Evolutionary conservation across 2,888 invertebrate species (phyloP).

Genomic region (Thera britannica): DNA sequence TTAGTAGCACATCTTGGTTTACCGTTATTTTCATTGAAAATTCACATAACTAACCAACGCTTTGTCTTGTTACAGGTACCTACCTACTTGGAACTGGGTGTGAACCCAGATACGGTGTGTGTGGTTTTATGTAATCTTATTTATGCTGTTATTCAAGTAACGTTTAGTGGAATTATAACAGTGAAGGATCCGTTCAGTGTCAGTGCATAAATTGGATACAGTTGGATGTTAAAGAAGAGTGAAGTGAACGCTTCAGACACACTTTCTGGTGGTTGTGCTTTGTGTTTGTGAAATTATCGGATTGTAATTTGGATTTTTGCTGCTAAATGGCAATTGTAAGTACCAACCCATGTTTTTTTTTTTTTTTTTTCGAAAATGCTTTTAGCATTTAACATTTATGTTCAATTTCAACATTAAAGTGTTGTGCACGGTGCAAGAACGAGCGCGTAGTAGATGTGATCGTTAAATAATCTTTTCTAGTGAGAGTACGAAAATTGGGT

Average conservation of each 20-base stretch:
- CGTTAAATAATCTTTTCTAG: slow-evolving; percentile 32
- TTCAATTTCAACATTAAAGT: neutral
- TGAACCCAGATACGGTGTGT: slow-evolving; percentile 80
- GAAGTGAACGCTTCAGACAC: slow-evolving; percentile 62
- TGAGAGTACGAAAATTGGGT: slow-evolving; percentile 44
- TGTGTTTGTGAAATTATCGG: slow-evolving; percentile 72
- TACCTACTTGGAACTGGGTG: slow-evolving; percentile 81
- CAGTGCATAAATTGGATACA: slow-evolving; percentile 59
- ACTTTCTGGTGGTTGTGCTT: slow-evolving; percentile 63
- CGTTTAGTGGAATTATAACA: slow-evolving; percentile 57
- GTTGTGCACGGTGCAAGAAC: neutral
- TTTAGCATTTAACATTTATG: no score
- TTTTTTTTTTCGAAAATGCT: neutral
- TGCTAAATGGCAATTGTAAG: slow-evolving; percentile 75
- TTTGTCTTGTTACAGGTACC: slow-evolving; percentile 84
- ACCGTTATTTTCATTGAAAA: slow-evolving; percentile 46
- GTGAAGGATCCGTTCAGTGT: slow-evolving; percentile 55
- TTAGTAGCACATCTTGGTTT: slow-evolving; percentile 42
- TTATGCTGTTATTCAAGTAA: slow-evolving; percentile 67
- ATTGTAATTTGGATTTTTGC: slow-evolving; percentile 72
- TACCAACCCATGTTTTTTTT: slow-evolving; percentile 36
- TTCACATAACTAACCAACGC: slow-evolving; percentile 69
- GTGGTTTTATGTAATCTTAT: slow-evolving; percentile 80
- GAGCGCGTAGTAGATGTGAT: slow-evolving; percentile 7
- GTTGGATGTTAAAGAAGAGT: slow-evolving; percentile 63